Conservation (phyloP, 2,797 vertebrate species). For the Cuculus canorus region DNA sequence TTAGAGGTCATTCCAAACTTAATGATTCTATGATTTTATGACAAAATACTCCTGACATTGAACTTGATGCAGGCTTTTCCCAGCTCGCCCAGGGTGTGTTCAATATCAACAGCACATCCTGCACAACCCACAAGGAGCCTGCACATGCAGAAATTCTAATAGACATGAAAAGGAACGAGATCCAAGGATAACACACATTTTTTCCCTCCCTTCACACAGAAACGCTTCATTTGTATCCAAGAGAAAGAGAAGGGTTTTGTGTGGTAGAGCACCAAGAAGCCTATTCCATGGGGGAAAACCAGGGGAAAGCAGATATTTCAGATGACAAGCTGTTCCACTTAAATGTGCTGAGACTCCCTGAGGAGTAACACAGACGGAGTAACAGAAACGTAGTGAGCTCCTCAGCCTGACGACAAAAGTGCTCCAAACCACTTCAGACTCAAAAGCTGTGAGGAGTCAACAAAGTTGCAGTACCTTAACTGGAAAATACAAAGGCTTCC, state of each 20-base stretch:
- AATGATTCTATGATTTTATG: too few relatives aligned
- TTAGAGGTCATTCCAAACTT: too few relatives aligned
- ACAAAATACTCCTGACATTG: background rate
- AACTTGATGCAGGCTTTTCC: background rate
- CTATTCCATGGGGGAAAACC: background rate
- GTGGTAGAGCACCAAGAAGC: background rate
- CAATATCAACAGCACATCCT: background rate
- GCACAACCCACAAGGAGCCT: background rate
- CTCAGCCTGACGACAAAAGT: background rate
- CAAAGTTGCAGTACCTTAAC: background rate
- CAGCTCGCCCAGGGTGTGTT: background rate
- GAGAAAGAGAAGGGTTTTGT: background rate
- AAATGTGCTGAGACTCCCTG: background rate
- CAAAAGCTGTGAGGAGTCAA: background rate
- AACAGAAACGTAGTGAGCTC: background rate
- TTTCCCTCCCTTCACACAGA: background rate
- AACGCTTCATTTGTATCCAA: background rate
- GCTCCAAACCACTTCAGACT: background rate
- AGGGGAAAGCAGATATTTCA: background rate
- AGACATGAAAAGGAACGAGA: background rate
- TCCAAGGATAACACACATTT: background rate
- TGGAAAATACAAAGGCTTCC: slow-evolving; percentile 8
- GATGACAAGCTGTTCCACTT: background rate
- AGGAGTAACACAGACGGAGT: background rate
- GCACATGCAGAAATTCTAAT: background rate